Conservation (phyloP, 1,140 invertebrate genomes). For the Pentalonia nigronervosa region DNA sequence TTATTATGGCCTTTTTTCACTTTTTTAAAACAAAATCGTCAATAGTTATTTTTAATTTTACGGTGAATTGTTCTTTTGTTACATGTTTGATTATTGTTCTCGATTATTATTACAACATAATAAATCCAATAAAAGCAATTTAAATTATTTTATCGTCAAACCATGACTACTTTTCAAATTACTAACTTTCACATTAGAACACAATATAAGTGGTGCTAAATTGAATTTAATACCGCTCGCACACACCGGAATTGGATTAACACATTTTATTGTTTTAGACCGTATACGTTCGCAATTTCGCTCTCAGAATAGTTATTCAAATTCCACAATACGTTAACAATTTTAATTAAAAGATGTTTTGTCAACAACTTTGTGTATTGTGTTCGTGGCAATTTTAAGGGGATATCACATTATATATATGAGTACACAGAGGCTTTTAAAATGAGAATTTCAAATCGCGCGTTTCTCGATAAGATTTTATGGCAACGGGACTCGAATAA, state of each 20-base stretch:
- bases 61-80: background rate
- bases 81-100: background rate
- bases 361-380: background rate
- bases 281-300: background rate
- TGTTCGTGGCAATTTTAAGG: background rate
- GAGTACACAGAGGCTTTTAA: background rate
- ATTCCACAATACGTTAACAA: background rate
- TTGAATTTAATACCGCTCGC: background rate
- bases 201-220: constrained; percentile 1
- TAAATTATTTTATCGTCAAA: constrained; percentile 1
- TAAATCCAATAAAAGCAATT: background rate
- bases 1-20: background rate
- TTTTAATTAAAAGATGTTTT: constrained; percentile 14
- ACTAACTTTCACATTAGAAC: constrained; percentile 15
- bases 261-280: constrained; percentile 6
- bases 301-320: constrained; percentile 8
- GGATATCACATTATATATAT: background rate
- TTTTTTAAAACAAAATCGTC: background rate
- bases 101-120: background rate
- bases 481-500: background rate
- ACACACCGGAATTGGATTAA: background rate
- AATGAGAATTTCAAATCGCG: constrained; percentile 1
- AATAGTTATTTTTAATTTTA: background rate
- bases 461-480: background rate
- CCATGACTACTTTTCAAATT: background rate